Base-by-base conservation (phyloP, 92 coral and sea anemone genomes). In the Epizoanthus stellaris region DNA sequence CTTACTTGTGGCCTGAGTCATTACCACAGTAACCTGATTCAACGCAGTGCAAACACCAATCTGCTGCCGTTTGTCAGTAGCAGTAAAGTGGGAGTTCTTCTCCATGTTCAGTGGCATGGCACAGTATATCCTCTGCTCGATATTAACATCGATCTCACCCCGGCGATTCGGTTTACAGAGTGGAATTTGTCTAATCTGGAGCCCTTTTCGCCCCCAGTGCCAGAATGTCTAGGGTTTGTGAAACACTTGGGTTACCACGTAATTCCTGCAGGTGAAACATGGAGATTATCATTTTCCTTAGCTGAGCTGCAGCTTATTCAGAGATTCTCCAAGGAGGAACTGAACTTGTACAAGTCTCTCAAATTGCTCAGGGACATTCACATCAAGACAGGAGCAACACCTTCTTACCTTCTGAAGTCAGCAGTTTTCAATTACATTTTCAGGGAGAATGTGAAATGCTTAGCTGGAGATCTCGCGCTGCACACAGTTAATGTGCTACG, bases 71-170 rank as follows among this genome's bases (percentile, higher is more conserved):
- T 74, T 11, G 45, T 74, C 39, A 42, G 64, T 4, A 13, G 16
- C 11, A 86, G 85, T 5, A 86, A 86, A 25, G 89, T 86, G 1
- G 89, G 89, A 9, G 85, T 80, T 9, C 73, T 39, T 45, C 56
- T 86, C 19, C 16, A 40, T 39, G 67, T 86, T 11, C 42, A 39
- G 38, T 86, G 89, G 89, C 38, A 16, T 10, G 89, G 89, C 12
- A 82, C 53, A 23, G 54, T 11, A 0, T 86, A 67, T 64, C 80
- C 70, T 10, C 25, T 38, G 25, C 85, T 86, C 13, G 23, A 64
- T 23, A 60, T 86, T 30, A 80, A 71, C 38, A 79, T 86, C 73
- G 89, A 86, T 25, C 36, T 86, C 21, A 86, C 89, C 14, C 89
- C 89, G 9, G 89, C 80, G 12, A 86, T 86, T 30, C 72, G 64